A percentile compares a stretch with the other conserved stretches of the same genome.
Evolutionary conservation across 2,797 vertebrate genomes (phyloP).

Genomic region (Chelmon rostratus): DNA sequence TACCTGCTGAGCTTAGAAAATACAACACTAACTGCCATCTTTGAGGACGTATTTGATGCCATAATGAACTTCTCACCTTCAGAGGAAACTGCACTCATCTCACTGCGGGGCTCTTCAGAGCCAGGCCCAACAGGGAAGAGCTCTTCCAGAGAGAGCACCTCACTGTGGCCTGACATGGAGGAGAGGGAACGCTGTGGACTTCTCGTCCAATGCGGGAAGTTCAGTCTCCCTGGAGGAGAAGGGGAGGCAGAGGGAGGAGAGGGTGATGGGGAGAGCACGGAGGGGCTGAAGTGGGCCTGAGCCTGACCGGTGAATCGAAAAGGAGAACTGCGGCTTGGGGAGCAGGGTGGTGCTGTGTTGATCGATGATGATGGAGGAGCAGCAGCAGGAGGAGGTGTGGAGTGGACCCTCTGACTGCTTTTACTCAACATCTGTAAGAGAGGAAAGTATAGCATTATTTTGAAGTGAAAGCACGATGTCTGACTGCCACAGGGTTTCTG

Average conservation of each 20-base stretch:
- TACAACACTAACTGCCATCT: neutral
- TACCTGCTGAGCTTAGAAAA: neutral
- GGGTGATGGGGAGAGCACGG: slow-evolving; percentile 36
- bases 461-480: neutral
- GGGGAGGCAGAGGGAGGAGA: slow-evolving; percentile 47
- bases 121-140: slow-evolving; percentile 65
- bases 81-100: slow-evolving; percentile 75
- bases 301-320: slow-evolving; percentile 46
- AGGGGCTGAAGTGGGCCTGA: slow-evolving; percentile 63
- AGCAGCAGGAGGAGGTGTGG: slow-evolving; percentile 1
- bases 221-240: neutral
- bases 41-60: neutral
- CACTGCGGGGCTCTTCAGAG: slow-evolving; percentile 71
- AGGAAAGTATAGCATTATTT: slow-evolving; percentile 1
- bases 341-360: slow-evolving; percentile 20
- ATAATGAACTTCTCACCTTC: slow-evolving; percentile 77
- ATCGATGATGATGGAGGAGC: slow-evolving; percentile 15
- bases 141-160: slow-evolving; percentile 83
- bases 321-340: slow-evolving; percentile 49
- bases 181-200: slow-evolving; percentile 52
- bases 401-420: slow-evolving; percentile 27
- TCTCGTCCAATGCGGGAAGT: slow-evolving; percentile 24
- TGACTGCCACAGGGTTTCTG: neutral
- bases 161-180: slow-evolving; percentile 67
- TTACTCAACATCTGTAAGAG: slow-evolving; percentile 63